Conservation (phyloP, 2,113 vertebrate genomes). For the Ascaphus truei region DNA sequence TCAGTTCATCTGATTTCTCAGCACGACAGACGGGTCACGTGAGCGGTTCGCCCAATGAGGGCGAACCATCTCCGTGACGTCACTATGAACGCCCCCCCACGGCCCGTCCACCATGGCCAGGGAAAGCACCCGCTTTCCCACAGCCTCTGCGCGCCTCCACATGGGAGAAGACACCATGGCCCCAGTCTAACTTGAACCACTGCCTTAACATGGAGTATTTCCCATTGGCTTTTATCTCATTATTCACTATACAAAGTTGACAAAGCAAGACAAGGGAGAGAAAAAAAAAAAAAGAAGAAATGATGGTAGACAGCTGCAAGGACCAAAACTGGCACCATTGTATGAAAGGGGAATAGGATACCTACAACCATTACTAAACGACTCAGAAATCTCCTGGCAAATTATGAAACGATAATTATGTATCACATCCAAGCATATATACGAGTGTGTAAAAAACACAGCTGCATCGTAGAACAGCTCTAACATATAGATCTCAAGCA, state of each 20-base stretch:
- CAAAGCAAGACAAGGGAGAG: background rate
- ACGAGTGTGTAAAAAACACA: background rate
- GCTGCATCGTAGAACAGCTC: constrained; percentile 5
- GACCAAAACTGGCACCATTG: constrained; percentile 53
- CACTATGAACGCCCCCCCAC: too few relatives aligned
- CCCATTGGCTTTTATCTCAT: constrained; percentile 12
- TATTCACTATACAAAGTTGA: too few relatives aligned
- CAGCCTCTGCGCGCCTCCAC: too few relatives aligned
- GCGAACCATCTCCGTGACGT: too few relatives aligned
- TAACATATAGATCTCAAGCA: background rate
- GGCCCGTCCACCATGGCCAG: too few relatives aligned
- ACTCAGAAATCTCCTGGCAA: constrained; percentile 60
- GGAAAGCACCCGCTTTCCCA: too few relatives aligned
- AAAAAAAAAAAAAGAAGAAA: constrained; percentile 51
- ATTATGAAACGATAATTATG: constrained; percentile 54
- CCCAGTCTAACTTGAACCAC: too few relatives aligned
- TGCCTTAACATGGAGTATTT: too few relatives aligned
- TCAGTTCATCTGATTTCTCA: too few relatives aligned
- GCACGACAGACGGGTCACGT: too few relatives aligned
- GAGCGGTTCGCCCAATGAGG: too few relatives aligned
- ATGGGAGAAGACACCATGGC: too few relatives aligned
- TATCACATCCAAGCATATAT: constrained; percentile 1
- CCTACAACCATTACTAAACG: constrained; percentile 56
- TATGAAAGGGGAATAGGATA: constrained; percentile 59
- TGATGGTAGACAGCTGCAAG: constrained; percentile 53